phyloP scores from a whole-genome alignment of 2,797 vertebrate genomes.

The Botia kubotai region DNA sequence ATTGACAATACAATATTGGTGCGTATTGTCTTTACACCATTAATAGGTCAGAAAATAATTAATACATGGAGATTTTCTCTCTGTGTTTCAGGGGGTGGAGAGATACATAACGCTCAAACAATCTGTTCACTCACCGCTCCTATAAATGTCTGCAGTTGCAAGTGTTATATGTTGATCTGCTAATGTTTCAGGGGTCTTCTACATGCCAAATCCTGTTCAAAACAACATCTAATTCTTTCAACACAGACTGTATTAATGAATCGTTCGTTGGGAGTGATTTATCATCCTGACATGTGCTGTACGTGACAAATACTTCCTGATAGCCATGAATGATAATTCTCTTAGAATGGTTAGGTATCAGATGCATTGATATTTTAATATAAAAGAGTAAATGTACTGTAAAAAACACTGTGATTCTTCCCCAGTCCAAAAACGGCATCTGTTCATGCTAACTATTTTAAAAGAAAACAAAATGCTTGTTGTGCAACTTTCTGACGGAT shows the following conservation, averaged over 20 bases:
- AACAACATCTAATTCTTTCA: background rate
- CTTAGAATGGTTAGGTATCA: background rate
- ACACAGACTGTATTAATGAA: background rate
- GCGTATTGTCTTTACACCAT: too few species aligned
- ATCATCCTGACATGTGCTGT: background rate
- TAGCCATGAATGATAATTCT: background rate
- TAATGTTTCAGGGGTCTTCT: background rate
- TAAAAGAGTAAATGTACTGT: too few species aligned
- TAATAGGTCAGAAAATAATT: too few species aligned
- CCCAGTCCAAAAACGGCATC: too few species aligned
- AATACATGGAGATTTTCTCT: too few species aligned
- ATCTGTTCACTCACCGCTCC: background rate
- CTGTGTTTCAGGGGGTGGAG: background rate
- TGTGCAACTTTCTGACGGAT: too few species aligned
- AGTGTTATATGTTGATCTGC: background rate
- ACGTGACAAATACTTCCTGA: background rate
- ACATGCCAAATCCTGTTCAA: background rate
- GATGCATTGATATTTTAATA: background rate
- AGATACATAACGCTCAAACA: background rate
- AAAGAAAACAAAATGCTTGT: background rate
- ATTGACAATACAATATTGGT: too few species aligned
- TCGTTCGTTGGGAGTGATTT: background rate
- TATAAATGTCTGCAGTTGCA: background rate
- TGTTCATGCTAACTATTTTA: background rate
- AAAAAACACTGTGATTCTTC: too few species aligned